phyloP scores from a whole-genome alignment of 2,797 vertebrate genomes.

The Chelon labrosus region DNA sequence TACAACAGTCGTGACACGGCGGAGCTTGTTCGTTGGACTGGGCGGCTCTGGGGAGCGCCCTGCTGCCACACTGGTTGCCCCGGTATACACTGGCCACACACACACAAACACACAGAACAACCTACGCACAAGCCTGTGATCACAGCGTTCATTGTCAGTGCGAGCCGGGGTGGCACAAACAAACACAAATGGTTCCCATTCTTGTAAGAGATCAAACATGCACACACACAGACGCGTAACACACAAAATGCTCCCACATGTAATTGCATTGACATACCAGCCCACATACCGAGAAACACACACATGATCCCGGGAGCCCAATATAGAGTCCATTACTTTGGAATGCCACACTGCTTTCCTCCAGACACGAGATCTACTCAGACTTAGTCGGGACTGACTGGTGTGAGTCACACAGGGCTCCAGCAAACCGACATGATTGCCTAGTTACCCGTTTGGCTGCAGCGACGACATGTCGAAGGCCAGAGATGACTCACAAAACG shows the following conservation, averaged over 20 bases:
- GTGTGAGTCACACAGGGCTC: constrained; percentile 65
- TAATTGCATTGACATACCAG: constrained; percentile 59
- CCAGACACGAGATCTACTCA: constrained; percentile 56
- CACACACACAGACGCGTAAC: constrained; percentile 29
- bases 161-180: constrained; percentile 64
- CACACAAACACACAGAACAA: constrained; percentile 11
- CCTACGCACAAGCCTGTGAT: constrained; percentile 58
- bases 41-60: constrained; percentile 47
- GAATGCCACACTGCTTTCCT: constrained; percentile 67
- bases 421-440: constrained; percentile 49
- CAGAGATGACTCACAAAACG: constrained; percentile 69
- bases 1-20: constrained; percentile 48
- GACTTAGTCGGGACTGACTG: constrained; percentile 28
- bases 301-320: constrained; percentile 62
- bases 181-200: constrained; percentile 72
- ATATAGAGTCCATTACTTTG: constrained; percentile 73
- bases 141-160: constrained; percentile 69
- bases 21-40: constrained; percentile 53
- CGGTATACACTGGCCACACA: constrained; percentile 49
- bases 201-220: constrained; percentile 62
- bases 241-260: constrained; percentile 59
- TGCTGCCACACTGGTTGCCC: constrained; percentile 50
- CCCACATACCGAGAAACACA: constrained; percentile 53
- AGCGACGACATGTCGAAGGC: constrained; percentile 63
- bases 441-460: constrained; percentile 57